phyloP scores from a whole-genome alignment of 53 echinoderm and acorn worm genomes.

The Echinometra lucunter region DNA sequence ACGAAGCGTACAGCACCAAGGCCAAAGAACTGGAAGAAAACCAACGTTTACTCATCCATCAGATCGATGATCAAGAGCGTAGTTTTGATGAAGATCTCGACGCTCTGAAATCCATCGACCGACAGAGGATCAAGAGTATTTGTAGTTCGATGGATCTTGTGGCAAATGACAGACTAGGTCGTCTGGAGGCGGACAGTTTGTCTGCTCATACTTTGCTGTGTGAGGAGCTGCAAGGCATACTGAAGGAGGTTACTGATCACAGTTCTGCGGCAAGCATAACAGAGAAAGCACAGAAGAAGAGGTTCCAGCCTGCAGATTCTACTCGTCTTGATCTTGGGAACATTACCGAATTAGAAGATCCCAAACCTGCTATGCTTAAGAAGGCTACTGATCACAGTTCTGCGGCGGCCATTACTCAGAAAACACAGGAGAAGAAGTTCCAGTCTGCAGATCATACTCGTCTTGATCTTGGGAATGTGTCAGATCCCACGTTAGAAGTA shows the following conservation, averaged over 20 bases:
- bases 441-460: background rate
- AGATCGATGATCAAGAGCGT: background rate
- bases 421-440: background rate
- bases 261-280: background rate
- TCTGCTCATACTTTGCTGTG: constrained; percentile 13
- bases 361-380: background rate
- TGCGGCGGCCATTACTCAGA: background rate
- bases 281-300: constrained; percentile 4
- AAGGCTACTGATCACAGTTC: background rate
- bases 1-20: background rate
- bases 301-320: background rate
- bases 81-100: constrained; percentile 25
- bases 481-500: background rate
- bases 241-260: constrained; percentile 7
- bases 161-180: constrained; percentile 16
- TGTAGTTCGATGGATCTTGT: background rate
- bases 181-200: constrained; percentile 14
- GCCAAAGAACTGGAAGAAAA: background rate
- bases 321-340: background rate
- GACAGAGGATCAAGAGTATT: constrained; percentile 18
- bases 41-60: background rate
- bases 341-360: background rate
- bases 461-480: background rate
- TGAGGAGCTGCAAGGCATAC: background rate
- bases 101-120: background rate